Evolutionary conservation across 2,113 vertebrate species (phyloP).

Genomic region (Brachyhypopomus occidentalis): DNA sequence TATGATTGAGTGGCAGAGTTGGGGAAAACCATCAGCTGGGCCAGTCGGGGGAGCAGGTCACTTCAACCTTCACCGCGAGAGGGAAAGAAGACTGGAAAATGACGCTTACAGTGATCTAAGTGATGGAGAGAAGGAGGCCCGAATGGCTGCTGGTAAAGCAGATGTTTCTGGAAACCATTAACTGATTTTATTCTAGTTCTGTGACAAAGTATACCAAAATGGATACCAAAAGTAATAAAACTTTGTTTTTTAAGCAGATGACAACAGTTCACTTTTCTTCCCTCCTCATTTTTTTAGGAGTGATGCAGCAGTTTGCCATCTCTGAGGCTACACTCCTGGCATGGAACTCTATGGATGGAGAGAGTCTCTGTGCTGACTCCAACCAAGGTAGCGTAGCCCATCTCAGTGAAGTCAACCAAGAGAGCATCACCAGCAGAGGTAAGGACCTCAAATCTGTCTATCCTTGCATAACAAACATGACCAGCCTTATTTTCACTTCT

Average conservation of each 20-base stretch:
- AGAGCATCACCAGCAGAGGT: constrained; percentile 85
- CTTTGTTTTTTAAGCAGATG: not conserved
- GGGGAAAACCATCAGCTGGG: constrained; percentile 81
- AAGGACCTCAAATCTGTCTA: not conserved
- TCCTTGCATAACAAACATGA: not conserved
- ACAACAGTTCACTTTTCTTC: not conserved
- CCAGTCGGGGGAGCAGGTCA: constrained; percentile 67
- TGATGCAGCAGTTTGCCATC: constrained; percentile 97
- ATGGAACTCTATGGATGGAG: constrained; percentile 95
- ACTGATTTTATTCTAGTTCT: no score
- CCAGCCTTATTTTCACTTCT: not conserved
- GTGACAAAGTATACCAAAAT: not conserved
- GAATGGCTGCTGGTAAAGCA: constrained; percentile 88
- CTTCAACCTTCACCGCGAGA: constrained; percentile 83
- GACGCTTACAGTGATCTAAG: constrained; percentile 95
- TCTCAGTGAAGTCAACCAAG: constrained; percentile 94
- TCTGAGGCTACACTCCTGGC: constrained; percentile 95
- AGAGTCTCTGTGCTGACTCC: constrained; percentile 89
- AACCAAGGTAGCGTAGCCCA: constrained; percentile 88
- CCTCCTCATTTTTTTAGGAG: constrained; percentile 71
- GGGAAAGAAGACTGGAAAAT: constrained; percentile 84
- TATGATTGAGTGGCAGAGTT: constrained; percentile 99
- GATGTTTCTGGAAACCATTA: not conserved
- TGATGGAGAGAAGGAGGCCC: constrained; percentile 95
- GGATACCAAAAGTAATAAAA: not conserved